A percentile compares a stretch with the other conserved stretches of the same genome.
Evolutionary conservation across 2,888 invertebrate species (phyloP).

Genomic region (Leucophenga montana): DNA sequence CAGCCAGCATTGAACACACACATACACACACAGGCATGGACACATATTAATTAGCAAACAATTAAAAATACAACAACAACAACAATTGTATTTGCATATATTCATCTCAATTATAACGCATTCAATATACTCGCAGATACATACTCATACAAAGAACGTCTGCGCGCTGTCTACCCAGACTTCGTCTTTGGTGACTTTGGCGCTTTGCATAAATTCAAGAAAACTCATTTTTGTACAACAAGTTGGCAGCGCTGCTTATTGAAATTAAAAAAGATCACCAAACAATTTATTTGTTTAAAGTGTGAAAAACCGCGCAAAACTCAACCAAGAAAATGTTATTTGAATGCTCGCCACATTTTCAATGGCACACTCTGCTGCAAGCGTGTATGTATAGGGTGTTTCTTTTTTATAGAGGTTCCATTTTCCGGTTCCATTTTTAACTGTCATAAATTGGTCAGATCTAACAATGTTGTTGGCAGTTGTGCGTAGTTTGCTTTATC

Average conservation of each 20-base stretch:
- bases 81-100: slow-evolving; percentile 6
- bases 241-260: slow-evolving; percentile 21
- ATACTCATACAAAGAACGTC: slow-evolving; percentile 38
- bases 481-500: too few species aligned
- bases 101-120: slow-evolving; percentile 22
- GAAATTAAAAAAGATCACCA: slow-evolving; percentile 21
- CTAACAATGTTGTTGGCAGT: too few species aligned
- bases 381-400: too few species aligned
- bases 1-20: background rate
- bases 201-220: slow-evolving; percentile 18
- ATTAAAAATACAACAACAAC: slow-evolving; percentile 18
- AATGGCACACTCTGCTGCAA: background rate
- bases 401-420: background rate
- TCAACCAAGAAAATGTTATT: background rate
- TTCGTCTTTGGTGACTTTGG: background rate
- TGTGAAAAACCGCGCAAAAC: background rate
- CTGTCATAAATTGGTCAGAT: too few species aligned
- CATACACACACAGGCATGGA: background rate
- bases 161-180: slow-evolving; percentile 60
- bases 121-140: background rate
- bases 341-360: slow-evolving; percentile 20
- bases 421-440: too few species aligned
- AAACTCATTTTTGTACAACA: background rate
- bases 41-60: slow-evolving; percentile 22
- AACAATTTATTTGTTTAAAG: too few species aligned